Conservation (phyloP, 2,888 invertebrate species). For the Zaprionus obscuricornis region DNA sequence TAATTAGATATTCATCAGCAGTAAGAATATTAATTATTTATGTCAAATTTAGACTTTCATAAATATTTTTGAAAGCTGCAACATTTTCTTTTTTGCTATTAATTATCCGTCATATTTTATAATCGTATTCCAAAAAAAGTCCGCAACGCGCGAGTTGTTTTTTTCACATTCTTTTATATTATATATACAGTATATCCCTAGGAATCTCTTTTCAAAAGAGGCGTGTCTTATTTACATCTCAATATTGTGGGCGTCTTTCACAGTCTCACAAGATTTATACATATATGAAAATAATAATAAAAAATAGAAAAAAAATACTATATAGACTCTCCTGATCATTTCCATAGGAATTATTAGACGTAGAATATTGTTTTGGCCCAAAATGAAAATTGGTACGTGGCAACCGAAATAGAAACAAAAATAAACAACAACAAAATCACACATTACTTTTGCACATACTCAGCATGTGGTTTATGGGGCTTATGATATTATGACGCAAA, state of each 20-base stretch:
- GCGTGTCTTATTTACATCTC: constrained; percentile 59
- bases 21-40: no score
- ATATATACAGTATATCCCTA: constrained; percentile 3
- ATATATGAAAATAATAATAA: background rate
- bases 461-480: constrained; percentile 4
- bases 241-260: constrained; percentile 21
- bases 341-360: constrained; percentile 16
- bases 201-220: constrained; percentile 27
- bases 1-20: no score
- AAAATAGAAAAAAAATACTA: background rate
- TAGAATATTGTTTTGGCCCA: constrained; percentile 37
- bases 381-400: constrained; percentile 44
- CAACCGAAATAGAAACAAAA: constrained; percentile 55
- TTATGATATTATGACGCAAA: constrained; percentile 38
- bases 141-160: no score
- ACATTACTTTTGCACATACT: constrained; percentile 7
- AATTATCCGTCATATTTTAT: no score
- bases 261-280: constrained; percentile 1
- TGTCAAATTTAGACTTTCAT: no score
- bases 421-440: constrained; percentile 18
- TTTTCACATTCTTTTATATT: no score
- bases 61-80: no score
- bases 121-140: no score
- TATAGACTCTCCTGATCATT: constrained; percentile 1
- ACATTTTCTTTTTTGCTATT: no score